These are phyloP conservation scores for Bombus sibiricus DNA, from an alignment of 1,140 invertebrate genomes.

Conservation along the genomic window DNA sequence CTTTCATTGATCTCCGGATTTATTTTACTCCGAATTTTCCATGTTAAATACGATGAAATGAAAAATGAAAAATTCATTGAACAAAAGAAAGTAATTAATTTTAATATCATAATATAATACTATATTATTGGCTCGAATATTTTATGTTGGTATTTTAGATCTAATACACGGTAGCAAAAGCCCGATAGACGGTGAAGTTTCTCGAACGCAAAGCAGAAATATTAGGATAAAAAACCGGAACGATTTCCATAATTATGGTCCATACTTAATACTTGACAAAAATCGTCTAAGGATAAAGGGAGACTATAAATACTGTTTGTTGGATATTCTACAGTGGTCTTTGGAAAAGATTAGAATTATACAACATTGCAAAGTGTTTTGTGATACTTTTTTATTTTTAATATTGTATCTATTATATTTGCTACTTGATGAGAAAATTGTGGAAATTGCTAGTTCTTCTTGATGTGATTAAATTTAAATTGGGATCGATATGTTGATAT, in stretches of 20 bases:
- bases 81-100: not conserved
- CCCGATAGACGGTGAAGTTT: not conserved
- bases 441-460: not conserved
- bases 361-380: not conserved
- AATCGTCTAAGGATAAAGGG: not conserved
- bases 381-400: not conserved
- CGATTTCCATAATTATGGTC: not conserved
- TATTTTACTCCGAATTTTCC: not conserved
- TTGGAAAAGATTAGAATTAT: not conserved
- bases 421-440: not conserved
- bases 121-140: not conserved
- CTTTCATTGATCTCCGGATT: not conserved
- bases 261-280: not conserved
- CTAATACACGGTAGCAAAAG: not conserved
- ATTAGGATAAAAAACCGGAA: not conserved
- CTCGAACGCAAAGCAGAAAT: not conserved
- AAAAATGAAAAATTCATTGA: not conserved
- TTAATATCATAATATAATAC: not conserved
- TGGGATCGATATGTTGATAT: not conserved
- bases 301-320: not conserved
- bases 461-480: not conserved
- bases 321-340: not conserved
- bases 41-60: not conserved
- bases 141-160: too few relatives aligned
- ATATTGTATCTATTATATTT: not conserved